Evolutionary conservation across 2,888 invertebrate genomes (phyloP).

Genomic region (Embidobia sp.): DNA sequence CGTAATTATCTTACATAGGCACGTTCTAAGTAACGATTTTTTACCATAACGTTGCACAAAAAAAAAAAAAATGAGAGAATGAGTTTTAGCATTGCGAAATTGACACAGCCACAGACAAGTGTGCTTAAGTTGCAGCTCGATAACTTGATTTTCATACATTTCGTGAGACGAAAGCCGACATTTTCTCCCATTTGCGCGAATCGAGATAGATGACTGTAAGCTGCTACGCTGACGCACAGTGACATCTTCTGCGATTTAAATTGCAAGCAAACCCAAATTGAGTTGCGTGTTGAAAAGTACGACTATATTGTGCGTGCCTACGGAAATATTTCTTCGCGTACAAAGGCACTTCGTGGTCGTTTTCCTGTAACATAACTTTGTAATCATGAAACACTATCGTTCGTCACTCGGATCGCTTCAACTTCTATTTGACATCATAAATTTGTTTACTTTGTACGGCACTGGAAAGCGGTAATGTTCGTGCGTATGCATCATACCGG

Average conservation of each 20-base stretch:
- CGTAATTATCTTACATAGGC: too few species aligned
- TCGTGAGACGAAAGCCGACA: slow-evolving; percentile 40
- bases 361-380: slow-evolving; percentile 24
- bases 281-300: too few species aligned
- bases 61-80: too few species aligned
- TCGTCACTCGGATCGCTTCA: slow-evolving; percentile 51
- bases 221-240: not conserved
- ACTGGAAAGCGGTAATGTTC: slow-evolving; percentile 26
- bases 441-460: slow-evolving; percentile 69
- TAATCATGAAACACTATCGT: slow-evolving; percentile 50
- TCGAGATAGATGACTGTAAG: slow-evolving; percentile 52
- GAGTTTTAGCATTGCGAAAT: slow-evolving; percentile 34
- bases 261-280: slow-evolving; percentile 52
- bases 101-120: slow-evolving; percentile 47
- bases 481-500: slow-evolving; percentile 31
- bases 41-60: too few species aligned
- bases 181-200: slow-evolving; percentile 32
- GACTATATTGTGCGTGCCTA: too few species aligned
- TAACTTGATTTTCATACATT: slow-evolving; percentile 51
- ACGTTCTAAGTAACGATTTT: too few species aligned
- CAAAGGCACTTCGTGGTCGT: slow-evolving; percentile 15
- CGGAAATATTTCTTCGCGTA: slow-evolving; percentile 5
- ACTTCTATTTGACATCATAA: slow-evolving; percentile 72
- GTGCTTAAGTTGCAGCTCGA: slow-evolving; percentile 28
- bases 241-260: slow-evolving; percentile 51